Conservation (phyloP, 2,797 vertebrate genomes). For the Melopsittacus undulatus region DNA sequence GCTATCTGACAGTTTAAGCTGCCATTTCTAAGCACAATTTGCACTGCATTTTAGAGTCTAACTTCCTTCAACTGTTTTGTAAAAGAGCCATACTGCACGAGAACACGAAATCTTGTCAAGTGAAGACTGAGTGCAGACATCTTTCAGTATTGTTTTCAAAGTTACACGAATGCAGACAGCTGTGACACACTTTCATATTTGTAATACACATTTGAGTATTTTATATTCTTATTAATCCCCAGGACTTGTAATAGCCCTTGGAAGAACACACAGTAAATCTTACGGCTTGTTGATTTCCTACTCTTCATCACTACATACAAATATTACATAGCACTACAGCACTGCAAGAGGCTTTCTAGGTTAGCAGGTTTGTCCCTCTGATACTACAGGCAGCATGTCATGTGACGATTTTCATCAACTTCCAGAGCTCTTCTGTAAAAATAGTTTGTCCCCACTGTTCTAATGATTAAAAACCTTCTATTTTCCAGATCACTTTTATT, state of each 20-base stretch:
- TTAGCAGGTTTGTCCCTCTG: background rate
- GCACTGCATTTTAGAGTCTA: background rate
- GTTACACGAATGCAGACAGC: background rate
- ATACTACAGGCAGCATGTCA: background rate
- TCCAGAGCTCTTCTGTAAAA: background rate
- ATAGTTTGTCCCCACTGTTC: background rate
- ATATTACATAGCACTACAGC: background rate
- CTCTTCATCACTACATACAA: background rate
- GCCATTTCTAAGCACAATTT: conserved; percentile 40
- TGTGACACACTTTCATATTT: background rate
- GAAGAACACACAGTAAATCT: background rate
- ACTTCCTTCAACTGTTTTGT: background rate
- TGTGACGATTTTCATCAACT: background rate
- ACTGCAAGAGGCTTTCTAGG: background rate
- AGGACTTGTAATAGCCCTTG: background rate
- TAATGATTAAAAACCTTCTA: background rate
- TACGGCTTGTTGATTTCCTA: background rate
- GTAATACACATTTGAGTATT: background rate
- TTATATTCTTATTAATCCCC: background rate
- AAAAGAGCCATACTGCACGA: background rate
- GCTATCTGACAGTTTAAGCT: conserved; percentile 46
- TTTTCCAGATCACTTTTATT: background rate
- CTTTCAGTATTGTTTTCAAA: background rate
- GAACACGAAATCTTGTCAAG: background rate
- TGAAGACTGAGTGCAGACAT: background rate